Conservation (phyloP, 2,113 vertebrate genomes). For the Mionectes macconnelli region DNA sequence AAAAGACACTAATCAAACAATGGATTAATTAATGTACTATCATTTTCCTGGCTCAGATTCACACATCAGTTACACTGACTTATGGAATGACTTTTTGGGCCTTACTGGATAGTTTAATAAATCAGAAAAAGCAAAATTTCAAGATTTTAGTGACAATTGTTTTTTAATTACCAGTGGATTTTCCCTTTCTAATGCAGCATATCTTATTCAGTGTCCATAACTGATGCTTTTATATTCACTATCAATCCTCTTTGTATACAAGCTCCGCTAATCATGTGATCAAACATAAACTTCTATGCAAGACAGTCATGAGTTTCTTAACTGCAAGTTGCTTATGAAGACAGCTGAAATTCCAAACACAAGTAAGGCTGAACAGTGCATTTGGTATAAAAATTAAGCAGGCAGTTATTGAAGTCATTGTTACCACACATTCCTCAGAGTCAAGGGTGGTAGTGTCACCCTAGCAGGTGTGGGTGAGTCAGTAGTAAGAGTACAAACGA, state of each 20-base stretch:
- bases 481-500: not conserved
- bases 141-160: not conserved
- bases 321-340: not conserved
- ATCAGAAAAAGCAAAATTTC: not conserved
- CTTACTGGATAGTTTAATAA: not conserved
- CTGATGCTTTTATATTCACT: not conserved
- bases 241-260: not conserved
- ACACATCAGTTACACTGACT: not conserved
- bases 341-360: not conserved
- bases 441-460: not conserved
- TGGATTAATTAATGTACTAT: not conserved
- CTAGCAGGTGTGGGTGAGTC: fast-evolving
- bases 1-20: not conserved
- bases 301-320: not conserved
- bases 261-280: not conserved
- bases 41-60: not conserved
- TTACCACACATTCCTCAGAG: fast-evolving
- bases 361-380: not conserved
- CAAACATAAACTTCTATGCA: not conserved
- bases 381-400: not conserved
- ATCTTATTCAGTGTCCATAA: not conserved
- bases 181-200: not conserved
- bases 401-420: not conserved
- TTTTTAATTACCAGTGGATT: not conserved
- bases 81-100: not conserved